Evolutionary conservation across 2,113 vertebrate species (phyloP).

Genomic region (Thryonomys swinderianus): DNA sequence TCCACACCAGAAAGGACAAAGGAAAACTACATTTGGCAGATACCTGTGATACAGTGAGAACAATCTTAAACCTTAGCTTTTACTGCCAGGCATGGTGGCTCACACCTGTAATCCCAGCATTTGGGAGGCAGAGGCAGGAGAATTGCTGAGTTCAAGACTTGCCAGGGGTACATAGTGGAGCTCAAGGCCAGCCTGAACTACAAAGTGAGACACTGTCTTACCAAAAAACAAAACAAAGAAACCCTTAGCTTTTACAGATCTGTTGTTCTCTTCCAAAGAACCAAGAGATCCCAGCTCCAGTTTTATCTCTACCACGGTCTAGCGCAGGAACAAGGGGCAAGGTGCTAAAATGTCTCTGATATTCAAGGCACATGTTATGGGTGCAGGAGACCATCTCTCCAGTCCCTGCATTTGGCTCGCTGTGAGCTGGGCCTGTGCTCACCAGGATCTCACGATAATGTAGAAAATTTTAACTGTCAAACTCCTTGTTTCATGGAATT

Average conservation of each 20-base stretch:
- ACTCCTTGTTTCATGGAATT: background rate
- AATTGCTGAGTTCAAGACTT: too few species aligned
- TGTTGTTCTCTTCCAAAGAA: constrained; percentile 19
- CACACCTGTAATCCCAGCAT: too few species aligned
- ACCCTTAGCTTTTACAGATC: background rate
- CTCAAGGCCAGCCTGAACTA: too few species aligned
- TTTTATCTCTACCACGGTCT: background rate
- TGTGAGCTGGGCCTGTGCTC: background rate
- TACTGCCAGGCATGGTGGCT: too few species aligned
- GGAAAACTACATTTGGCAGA: background rate
- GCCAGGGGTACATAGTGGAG: too few species aligned
- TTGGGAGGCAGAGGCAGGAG: too few species aligned
- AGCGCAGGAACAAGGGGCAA: background rate
- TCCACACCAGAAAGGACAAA: background rate
- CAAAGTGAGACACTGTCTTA: too few species aligned
- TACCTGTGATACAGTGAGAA: background rate
- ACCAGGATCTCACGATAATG: background rate
- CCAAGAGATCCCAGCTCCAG: background rate
- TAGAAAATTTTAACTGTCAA: background rate
- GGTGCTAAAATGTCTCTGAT: background rate
- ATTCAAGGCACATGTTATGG: background rate
- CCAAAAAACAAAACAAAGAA: too few species aligned
- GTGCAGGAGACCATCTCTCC: background rate
- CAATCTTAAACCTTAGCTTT: background rate
- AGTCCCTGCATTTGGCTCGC: background rate